These are phyloP conservation scores for Glaucomys volans DNA, from an alignment of 2,113 vertebrate genomes.

Conservation along the genomic window DNA sequence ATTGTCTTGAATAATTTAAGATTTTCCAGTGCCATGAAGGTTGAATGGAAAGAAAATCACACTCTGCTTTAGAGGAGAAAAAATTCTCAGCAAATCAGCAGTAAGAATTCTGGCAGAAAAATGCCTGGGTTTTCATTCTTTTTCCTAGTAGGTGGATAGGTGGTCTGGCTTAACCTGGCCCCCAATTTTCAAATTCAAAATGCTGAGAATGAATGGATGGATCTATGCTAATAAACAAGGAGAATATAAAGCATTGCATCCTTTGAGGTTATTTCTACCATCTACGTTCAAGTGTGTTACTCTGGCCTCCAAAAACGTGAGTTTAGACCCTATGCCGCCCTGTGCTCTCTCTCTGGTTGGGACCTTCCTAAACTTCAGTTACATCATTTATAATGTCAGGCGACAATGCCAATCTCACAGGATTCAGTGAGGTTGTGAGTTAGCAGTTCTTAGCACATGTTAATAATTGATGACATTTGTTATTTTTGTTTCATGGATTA, in stretches of 20 bases:
- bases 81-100: slow-evolving; percentile 47
- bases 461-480: background rate
- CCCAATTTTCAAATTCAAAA: slow-evolving; percentile 49
- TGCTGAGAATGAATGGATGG: background rate
- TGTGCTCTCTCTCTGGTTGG: background rate
- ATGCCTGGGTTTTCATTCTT: background rate
- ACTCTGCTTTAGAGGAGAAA: slow-evolving; percentile 23
- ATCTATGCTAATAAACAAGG: background rate
- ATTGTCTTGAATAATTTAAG: slow-evolving; percentile 81
- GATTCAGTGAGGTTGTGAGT: background rate
- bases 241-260: background rate
- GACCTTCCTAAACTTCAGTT: background rate
- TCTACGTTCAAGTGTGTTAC: background rate
- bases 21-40: slow-evolving; percentile 73
- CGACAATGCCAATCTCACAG: background rate
- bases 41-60: slow-evolving; percentile 71
- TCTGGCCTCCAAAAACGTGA: background rate
- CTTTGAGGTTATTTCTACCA: background rate
- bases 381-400: background rate
- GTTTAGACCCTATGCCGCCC: background rate
- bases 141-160: background rate
- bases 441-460: background rate
- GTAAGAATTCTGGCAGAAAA: slow-evolving; percentile 60
- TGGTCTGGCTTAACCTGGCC: background rate
- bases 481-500: background rate